Percentiles rank a stretch among this genome's conserved stretches.
phyloP scores from a whole-genome alignment of 2,113 vertebrate genomes.

The Castor canadensis region DNA sequence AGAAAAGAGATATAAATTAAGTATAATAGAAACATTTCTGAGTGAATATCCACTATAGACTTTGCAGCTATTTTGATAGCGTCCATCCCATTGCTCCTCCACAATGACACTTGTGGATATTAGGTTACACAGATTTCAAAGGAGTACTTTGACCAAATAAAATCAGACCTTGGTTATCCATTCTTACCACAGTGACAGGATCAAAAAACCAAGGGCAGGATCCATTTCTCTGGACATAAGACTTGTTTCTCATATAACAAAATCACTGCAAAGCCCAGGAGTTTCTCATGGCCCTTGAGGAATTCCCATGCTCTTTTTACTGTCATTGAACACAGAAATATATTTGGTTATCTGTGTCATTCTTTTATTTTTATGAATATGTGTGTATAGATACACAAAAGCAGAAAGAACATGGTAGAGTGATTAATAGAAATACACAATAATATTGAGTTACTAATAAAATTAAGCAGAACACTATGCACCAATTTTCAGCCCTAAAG shows the following conservation, averaged over 20 bases:
- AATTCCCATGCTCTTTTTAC: neutral
- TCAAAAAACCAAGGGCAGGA: neutral
- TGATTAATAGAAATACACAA: neutral
- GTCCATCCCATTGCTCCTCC: neutral
- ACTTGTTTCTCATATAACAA: neutral
- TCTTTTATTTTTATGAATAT: neutral
- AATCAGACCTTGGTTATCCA: neutral
- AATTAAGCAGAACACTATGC: neutral
- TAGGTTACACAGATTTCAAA: neutral
- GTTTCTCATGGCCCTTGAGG: neutral
- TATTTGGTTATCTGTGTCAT: neutral
- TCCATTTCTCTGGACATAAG: neutral
- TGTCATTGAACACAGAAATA: neutral
- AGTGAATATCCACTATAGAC: neutral
- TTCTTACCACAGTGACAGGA: neutral
- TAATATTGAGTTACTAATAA: neutral
- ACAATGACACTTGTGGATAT: neutral
- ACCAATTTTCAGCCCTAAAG: fast-evolving
- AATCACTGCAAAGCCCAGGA: no score
- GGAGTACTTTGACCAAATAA: neutral
- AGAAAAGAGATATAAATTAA: neutral
- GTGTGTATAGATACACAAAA: neutral
- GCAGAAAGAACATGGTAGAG: neutral
- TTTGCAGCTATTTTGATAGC: neutral
- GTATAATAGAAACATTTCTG: neutral